Conservation (phyloP, 2,888 invertebrate genomes). For the Incurvaria masculella region DNA sequence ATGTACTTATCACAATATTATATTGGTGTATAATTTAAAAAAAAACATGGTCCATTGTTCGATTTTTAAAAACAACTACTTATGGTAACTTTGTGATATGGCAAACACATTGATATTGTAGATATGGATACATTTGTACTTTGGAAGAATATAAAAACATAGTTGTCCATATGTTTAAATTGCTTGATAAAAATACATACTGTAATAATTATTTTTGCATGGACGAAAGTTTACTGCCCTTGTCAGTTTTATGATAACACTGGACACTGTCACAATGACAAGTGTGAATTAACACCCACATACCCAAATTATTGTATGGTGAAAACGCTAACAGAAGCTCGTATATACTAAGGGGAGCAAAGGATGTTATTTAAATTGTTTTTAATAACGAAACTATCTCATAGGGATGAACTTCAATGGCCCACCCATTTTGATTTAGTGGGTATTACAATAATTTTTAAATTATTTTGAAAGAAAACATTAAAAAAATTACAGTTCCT, state of each 20-base stretch:
- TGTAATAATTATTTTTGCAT: background rate
- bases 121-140: no score
- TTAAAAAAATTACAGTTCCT: no score
- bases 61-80: background rate
- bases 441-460: no score
- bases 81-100: no score
- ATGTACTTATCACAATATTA: background rate
- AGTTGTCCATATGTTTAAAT: no score
- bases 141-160: no score
- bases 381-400: slow-evolving; percentile 2
- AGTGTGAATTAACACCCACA: slow-evolving; percentile 1
- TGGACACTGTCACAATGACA: no score
- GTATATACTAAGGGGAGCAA: background rate
- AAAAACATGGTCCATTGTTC: background rate
- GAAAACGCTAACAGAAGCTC: background rate
- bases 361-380: background rate
- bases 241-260: background rate
- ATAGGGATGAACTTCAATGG: slow-evolving; percentile 1
- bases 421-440: no score
- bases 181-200: background rate
- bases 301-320: background rate
- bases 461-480: no score
- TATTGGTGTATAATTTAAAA: background rate
- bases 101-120: no score
- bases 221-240: background rate